These are phyloP conservation scores for Heliconius eleuchia DNA, from an alignment of 1,140 invertebrate genomes.

Conservation along the genomic window DNA sequence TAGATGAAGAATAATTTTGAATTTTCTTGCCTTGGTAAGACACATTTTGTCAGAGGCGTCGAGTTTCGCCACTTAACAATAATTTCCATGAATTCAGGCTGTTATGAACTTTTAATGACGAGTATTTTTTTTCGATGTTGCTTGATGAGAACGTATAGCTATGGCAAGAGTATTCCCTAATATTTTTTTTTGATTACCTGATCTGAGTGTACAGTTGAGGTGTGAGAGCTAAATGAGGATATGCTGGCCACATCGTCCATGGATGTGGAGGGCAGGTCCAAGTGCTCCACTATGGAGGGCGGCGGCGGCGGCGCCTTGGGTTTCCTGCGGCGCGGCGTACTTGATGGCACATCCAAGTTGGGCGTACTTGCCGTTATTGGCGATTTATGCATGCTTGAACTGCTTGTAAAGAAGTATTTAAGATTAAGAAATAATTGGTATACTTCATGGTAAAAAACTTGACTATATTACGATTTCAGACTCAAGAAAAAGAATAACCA, in stretches of 20 bases:
- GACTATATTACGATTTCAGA: no score
- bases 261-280: constrained; percentile 53
- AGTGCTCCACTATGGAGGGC: constrained; percentile 45
- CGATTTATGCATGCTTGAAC: constrained; percentile 59
- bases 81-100: no score
- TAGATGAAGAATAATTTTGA: no score
- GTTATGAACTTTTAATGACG: no score
- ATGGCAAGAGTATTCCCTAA: neutral
- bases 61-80: no score
- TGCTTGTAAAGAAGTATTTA: neutral
- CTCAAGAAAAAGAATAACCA: no score
- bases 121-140: no score
- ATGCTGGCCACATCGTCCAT: constrained; percentile 74
- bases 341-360: constrained; percentile 57
- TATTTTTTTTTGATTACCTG: constrained; percentile 47
- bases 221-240: constrained; percentile 70
- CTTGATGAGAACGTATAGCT: no score
- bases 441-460: no score
- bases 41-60: no score
- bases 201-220: constrained; percentile 67
- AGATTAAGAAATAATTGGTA: neutral
- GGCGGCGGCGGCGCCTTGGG: constrained; percentile 68
- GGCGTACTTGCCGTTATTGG: constrained; percentile 71
- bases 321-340: constrained; percentile 66
- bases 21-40: no score